A percentile compares a stretch with the other conserved stretches of the same genome.
phyloP scores from a whole-genome alignment of 2,797 vertebrate species.

The Denticeps clupeoides region DNA sequence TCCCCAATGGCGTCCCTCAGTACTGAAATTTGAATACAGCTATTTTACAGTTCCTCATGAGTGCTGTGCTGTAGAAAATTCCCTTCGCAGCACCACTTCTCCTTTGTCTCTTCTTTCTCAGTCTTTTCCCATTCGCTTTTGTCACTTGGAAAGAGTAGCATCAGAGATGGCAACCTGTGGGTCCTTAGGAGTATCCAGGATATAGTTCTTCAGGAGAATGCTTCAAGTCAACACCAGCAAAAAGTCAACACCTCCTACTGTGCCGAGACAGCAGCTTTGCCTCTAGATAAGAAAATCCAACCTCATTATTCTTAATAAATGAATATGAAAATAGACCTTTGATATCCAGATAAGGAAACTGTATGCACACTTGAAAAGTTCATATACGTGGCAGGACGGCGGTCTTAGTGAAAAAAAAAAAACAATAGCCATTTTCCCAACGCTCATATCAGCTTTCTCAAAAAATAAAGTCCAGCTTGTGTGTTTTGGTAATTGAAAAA shows the following conservation, averaged over 20 bases:
- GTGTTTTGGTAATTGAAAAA: slow-evolving; percentile 35
- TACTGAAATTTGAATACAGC: slow-evolving; percentile 33
- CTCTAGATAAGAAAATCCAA: slow-evolving; percentile 43
- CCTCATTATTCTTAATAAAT: slow-evolving; percentile 49
- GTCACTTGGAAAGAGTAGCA: slow-evolving; percentile 33
- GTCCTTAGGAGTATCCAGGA: slow-evolving; percentile 27
- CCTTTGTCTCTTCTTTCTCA: slow-evolving; percentile 34
- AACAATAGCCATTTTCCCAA: slow-evolving; percentile 23
- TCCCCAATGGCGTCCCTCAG: slow-evolving; percentile 22
- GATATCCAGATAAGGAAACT: slow-evolving; percentile 36
- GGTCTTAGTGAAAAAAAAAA: slow-evolving; percentile 29
- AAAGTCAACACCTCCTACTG: slow-evolving; percentile 19
- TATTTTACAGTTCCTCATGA: slow-evolving; percentile 38
- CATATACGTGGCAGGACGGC: slow-evolving; percentile 48
- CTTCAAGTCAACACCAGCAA: slow-evolving; percentile 19
- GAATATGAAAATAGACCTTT: slow-evolving; percentile 56
- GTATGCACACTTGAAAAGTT: slow-evolving; percentile 38
- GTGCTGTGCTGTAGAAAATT: slow-evolving; percentile 44
- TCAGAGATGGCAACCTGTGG: slow-evolving; percentile 19
- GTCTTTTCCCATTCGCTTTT: slow-evolving; percentile 6
- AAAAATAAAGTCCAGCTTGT: slow-evolving; percentile 33
- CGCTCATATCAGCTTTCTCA: slow-evolving; percentile 34
- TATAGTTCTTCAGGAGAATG: slow-evolving; percentile 32
- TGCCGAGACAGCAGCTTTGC: slow-evolving; percentile 24
- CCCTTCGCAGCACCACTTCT: slow-evolving; percentile 48